phyloP scores from a whole-genome alignment of 2,797 vertebrate genomes.

The Menidia menidia region DNA sequence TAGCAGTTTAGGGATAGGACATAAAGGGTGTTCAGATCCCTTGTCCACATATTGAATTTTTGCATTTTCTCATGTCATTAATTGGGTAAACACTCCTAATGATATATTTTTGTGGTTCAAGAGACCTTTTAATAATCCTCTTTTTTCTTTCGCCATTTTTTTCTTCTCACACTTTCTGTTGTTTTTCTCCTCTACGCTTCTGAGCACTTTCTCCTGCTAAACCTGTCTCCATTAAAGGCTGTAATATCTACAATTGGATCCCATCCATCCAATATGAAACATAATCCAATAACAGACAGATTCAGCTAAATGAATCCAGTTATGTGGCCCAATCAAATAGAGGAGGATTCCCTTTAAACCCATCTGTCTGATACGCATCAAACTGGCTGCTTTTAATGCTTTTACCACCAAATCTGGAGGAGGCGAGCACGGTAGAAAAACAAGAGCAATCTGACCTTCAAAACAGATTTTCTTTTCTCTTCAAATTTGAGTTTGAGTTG shows the following conservation, averaged over 20 bases:
- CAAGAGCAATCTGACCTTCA: constrained; percentile 11
- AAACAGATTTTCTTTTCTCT: constrained; percentile 6
- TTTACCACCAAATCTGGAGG: constrained; percentile 44
- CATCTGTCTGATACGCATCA: constrained; percentile 59
- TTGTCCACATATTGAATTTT: neutral
- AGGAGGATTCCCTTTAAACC: constrained; percentile 65
- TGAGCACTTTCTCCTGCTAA: constrained; percentile 24
- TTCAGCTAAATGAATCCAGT: constrained; percentile 70
- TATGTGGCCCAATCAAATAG: constrained; percentile 69
- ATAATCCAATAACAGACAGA: constrained; percentile 72
- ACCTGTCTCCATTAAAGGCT: constrained; percentile 63
- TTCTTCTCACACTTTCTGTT: neutral
- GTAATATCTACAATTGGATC: constrained; percentile 71
- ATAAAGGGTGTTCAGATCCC: constrained; percentile 5
- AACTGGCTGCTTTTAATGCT: constrained; percentile 54
- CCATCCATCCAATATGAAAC: constrained; percentile 69
- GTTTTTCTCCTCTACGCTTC: neutral
- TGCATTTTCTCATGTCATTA: neutral
- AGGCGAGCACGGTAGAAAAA: constrained; percentile 13
- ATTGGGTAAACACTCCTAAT: neutral
- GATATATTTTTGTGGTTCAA: neutral
- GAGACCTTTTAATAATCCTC: neutral
- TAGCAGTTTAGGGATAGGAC: constrained; percentile 11
- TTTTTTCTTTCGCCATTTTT: neutral
- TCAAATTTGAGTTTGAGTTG: constrained; percentile 19